A percentile compares a stretch with the other conserved stretches of the same genome.
These are phyloP conservation scores for Anthopleura sola DNA, from an alignment of 64 coral and sea anemone species.

Conservation along the genomic window DNA sequence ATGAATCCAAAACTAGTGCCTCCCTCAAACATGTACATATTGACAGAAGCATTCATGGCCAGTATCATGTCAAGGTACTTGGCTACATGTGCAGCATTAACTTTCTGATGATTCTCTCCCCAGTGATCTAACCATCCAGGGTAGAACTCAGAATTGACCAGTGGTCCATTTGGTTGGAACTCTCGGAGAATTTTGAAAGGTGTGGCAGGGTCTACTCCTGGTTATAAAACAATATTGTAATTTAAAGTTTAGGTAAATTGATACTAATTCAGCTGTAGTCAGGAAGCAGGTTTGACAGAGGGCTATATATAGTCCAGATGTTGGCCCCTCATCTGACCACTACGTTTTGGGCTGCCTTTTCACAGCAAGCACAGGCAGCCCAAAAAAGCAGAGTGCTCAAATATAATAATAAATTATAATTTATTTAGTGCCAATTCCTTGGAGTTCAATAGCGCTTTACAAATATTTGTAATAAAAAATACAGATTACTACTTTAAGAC, in stretches of 20 bases:
- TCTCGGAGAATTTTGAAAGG: slow-evolving; percentile 61
- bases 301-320: no score
- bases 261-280: no score
- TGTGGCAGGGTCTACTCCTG: slow-evolving; percentile 64
- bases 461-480: no score
- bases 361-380: no score
- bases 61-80: slow-evolving; percentile 89
- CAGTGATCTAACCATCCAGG: slow-evolving; percentile 84
- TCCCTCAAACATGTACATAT: slow-evolving; percentile 99
- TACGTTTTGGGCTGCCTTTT: no score
- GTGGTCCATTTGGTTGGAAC: slow-evolving; percentile 64
- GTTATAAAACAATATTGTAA: neutral
- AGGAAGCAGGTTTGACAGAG: no score
- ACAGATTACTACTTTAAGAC: no score
- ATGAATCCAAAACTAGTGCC: slow-evolving; percentile 97
- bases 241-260: neutral
- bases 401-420: no score
- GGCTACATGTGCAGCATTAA: slow-evolving; percentile 37
- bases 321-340: no score
- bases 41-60: slow-evolving; percentile 88
- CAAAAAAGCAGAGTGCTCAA: no score
- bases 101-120: slow-evolving; percentile 67
- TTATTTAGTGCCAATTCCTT: no score
- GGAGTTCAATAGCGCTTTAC: no score
- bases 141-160: slow-evolving; percentile 94